Percentiles rank a stretch among this genome's conserved stretches.
phyloP scores from a whole-genome alignment of 2,888 invertebrate genomes.

The Andrena marginata region DNA sequence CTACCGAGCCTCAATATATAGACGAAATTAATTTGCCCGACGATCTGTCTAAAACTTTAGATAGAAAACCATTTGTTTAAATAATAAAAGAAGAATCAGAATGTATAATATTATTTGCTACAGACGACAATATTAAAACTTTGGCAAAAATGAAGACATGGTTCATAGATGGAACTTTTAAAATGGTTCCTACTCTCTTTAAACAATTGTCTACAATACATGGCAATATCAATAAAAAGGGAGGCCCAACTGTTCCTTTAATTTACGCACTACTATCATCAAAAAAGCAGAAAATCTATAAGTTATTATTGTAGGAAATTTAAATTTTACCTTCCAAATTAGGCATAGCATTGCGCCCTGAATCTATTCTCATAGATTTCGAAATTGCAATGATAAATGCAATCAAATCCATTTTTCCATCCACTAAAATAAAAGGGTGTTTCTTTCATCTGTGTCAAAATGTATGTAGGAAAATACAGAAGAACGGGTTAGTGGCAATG shows the following conservation, averaged over 20 bases:
- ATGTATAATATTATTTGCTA: slow-evolving; percentile 5
- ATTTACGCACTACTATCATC: not conserved
- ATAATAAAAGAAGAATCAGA: not conserved
- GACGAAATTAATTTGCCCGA: slow-evolving; percentile 1
- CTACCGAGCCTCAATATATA: not conserved
- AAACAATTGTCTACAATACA: slow-evolving; percentile 5
- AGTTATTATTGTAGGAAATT: not conserved
- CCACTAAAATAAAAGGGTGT: slow-evolving; percentile 13
- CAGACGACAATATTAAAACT: slow-evolving; percentile 10
- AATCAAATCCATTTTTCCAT: not conserved
- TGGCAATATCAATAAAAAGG: not conserved
- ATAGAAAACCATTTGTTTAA: not conserved
- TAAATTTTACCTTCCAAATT: not conserved
- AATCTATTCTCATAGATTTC: not conserved
- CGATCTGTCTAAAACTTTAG: not conserved
- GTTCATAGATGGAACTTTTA: slow-evolving; percentile 13
- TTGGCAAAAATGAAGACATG: slow-evolving; percentile 13
- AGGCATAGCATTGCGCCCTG: not conserved
- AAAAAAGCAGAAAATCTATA: not conserved
- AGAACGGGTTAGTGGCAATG: not conserved
- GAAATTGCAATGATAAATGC: not conserved
- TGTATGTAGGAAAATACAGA: not conserved
- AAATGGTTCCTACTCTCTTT: slow-evolving; percentile 10
- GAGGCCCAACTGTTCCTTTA: not conserved
- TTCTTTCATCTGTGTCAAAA: slow-evolving; percentile 10